Percentiles rank a stretch among this genome's conserved stretches.
Conservation (phyloP, 1,140 invertebrate genomes). For the Bradysia coprophila region DNA sequence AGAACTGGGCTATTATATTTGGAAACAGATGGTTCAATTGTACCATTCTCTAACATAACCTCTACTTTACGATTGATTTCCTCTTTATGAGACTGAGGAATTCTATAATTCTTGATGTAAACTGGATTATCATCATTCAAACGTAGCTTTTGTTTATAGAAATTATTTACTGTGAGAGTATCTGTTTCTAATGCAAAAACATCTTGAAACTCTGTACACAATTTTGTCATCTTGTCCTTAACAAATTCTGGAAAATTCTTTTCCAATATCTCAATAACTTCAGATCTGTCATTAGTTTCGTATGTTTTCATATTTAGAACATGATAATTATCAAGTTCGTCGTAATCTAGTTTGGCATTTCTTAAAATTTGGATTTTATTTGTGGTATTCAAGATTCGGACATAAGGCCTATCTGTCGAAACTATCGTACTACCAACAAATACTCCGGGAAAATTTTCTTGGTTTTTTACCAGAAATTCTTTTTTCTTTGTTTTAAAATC, state of each 20-base stretch:
- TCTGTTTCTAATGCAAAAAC: constrained; percentile 3
- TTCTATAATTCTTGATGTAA: not conserved
- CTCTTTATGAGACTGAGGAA: not conserved
- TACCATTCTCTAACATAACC: not conserved
- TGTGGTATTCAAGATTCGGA: constrained; percentile 2
- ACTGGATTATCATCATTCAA: not conserved
- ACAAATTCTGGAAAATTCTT: not conserved
- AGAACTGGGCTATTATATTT: constrained; percentile 4
- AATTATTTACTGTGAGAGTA: not conserved
- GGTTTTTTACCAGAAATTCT: not conserved
- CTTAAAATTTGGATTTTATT: not conserved
- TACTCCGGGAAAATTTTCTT: not conserved
- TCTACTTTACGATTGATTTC: constrained; percentile 3
- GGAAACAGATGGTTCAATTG: not conserved
- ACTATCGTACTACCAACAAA: not conserved
- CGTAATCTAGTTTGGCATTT: not conserved
- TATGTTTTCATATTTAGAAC: not conserved
- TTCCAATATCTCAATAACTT: not conserved
- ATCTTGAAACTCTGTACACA: not conserved
- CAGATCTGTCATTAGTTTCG: not conserved
- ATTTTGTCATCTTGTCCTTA: not conserved
- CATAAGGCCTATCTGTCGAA: not conserved
- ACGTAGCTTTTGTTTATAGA: not conserved
- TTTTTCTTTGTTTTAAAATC: not conserved
- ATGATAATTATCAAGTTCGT: not conserved